These are phyloP conservation scores for Tauraco hartlaubi DNA, from an alignment of 2,797 vertebrate genomes.

Conservation along the genomic window DNA sequence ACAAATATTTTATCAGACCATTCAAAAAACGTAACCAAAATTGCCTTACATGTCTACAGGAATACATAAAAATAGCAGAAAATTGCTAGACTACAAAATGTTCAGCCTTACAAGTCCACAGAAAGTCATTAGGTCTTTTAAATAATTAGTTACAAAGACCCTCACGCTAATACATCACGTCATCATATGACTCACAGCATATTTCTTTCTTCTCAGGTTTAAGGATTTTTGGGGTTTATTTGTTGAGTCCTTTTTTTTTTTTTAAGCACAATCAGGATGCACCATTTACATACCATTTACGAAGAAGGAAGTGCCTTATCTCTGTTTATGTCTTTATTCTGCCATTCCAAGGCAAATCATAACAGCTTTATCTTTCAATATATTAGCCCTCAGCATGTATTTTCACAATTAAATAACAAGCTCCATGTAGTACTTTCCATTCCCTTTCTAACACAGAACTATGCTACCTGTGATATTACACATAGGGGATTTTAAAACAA, in stretches of 20 bases:
- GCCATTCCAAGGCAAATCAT: slow-evolving; percentile 45
- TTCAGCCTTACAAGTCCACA: slow-evolving; percentile 26
- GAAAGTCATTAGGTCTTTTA: slow-evolving; percentile 60
- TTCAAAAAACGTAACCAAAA: slow-evolving; percentile 62
- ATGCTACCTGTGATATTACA: slow-evolving; percentile 73
- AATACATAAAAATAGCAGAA: slow-evolving; percentile 45
- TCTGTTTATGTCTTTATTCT: slow-evolving; percentile 59
- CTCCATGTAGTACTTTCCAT: slow-evolving; percentile 40
- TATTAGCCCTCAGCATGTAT: slow-evolving; percentile 66
- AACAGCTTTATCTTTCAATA: slow-evolving; percentile 64
- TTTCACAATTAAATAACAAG: slow-evolving; percentile 75
- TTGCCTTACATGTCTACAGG: slow-evolving; percentile 41
- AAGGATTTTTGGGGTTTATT: not conserved
- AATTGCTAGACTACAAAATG: slow-evolving; percentile 43
- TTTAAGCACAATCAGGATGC: not conserved
- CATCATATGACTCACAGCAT: not conserved
- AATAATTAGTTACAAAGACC: slow-evolving; percentile 69
- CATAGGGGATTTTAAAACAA: slow-evolving; percentile 84
- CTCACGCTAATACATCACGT: not conserved
- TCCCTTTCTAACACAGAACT: slow-evolving; percentile 43
- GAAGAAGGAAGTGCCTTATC: not conserved
- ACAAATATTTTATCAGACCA: slow-evolving; percentile 80
- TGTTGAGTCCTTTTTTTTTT: not conserved
- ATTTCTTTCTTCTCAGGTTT: slow-evolving; percentile 33
- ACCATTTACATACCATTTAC: not conserved